Conservation (phyloP, 2,888 invertebrate genomes). For the Caenorhabditis imperialis region DNA sequence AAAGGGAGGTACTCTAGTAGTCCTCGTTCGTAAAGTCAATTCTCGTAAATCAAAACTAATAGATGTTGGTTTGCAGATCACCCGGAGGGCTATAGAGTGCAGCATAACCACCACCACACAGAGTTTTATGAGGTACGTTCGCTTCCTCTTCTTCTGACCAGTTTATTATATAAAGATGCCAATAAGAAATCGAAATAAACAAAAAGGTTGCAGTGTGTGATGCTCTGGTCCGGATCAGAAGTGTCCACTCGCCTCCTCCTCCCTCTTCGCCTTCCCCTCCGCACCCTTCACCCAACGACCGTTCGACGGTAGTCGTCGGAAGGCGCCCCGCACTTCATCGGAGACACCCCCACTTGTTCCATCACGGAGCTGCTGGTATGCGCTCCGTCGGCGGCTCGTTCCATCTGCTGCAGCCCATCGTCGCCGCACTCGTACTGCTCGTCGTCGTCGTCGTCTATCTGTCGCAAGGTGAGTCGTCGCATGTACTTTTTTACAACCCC, state of each 20-base stretch:
- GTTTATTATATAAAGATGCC: not conserved
- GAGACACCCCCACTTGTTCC: slow-evolving; percentile 14
- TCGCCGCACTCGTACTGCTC: slow-evolving; percentile 46
- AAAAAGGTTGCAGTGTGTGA: slow-evolving; percentile 48
- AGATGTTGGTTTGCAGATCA: not conserved
- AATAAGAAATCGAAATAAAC: not conserved
- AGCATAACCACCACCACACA: slow-evolving; percentile 14
- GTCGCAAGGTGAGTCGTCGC: slow-evolving; percentile 22
- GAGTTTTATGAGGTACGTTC: slow-evolving; percentile 40
- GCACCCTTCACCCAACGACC: slow-evolving; percentile 1
- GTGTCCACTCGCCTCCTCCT: slow-evolving; percentile 15
- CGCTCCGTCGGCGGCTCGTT: slow-evolving; percentile 50
- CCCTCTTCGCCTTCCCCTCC: slow-evolving; percentile 5
- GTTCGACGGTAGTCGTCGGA: no score
- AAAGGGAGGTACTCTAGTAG: no score
- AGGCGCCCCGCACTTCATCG: slow-evolving; percentile 37
- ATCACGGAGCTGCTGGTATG: slow-evolving; percentile 51
- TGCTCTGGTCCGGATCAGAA: slow-evolving; percentile 38
- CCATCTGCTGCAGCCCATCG: slow-evolving; percentile 51
- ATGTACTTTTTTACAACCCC: no score
- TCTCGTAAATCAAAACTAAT: no score
- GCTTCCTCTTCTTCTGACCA: not conserved
- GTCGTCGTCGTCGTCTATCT: slow-evolving; percentile 26
- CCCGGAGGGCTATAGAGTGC: not conserved
- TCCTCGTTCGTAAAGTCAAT: no score